Conservation (phyloP, 2,888 invertebrate genomes). For the Rugalucina vietnamica region DNA sequence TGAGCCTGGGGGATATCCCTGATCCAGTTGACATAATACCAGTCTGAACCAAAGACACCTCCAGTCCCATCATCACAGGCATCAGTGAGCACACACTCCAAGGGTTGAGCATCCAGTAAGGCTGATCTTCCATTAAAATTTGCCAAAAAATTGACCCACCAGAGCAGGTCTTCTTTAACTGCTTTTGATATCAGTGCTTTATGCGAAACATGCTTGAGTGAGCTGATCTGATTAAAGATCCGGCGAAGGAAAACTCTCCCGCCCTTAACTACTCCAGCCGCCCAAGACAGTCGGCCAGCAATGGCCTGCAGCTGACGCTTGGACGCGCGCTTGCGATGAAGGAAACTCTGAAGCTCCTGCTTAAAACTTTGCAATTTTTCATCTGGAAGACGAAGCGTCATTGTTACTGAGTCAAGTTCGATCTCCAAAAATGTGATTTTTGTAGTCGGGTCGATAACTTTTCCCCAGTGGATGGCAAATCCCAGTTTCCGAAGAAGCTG, state of each 20-base stretch:
- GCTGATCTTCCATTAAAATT: not conserved
- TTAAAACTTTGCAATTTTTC: not conserved
- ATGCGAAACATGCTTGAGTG: not conserved
- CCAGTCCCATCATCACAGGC: not conserved
- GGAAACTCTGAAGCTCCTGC: not conserved
- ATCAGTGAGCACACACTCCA: not conserved
- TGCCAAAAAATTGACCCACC: not conserved
- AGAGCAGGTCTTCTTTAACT: not conserved
- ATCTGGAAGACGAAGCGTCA: not conserved
- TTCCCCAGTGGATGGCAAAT: not conserved
- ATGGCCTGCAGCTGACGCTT: not conserved
- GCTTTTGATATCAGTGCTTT: not conserved
- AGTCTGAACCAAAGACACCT: not conserved
- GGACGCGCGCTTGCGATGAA: not conserved
- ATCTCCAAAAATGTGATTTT: not conserved
- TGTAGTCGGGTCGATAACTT: not conserved
- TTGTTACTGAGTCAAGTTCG: slow-evolving; percentile 17
- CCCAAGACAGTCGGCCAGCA: not conserved
- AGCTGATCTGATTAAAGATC: not conserved
- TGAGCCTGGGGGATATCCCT: no score
- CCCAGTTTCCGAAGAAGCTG: no score
- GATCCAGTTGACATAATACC: not conserved
- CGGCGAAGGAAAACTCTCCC: not conserved
- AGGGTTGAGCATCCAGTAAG: not conserved
- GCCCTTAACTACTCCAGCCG: not conserved